Evolutionary conservation across 2,113 vertebrate species (phyloP), one percentile per base, ranked within the genome.

Genomic region (Zonotrichia leucophrys): DNA sequence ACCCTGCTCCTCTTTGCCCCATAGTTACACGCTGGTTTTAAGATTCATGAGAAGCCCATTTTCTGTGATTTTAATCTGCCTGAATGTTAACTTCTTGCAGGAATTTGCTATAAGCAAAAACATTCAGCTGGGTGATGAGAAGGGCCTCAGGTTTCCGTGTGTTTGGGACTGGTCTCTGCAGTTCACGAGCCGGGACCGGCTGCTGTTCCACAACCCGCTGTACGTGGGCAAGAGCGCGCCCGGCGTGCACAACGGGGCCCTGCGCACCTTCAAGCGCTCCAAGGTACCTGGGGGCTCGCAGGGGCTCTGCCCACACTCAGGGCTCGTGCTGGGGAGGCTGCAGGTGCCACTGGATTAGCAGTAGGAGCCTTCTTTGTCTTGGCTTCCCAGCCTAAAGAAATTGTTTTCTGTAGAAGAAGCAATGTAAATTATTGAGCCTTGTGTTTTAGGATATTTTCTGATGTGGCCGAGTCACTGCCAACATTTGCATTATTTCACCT

Each of bases 161-260:
- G 99, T 99, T 41, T 99, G 99, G 99, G 98, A 99, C 95, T 99
- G 99, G 99, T 99, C 99, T 10, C 98, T 99, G 28, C 99, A 99
- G 97, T 99, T 98, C 76, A 97, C 98, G 10, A 93, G 94, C 18
- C 98, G 98, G 97, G 99, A 99, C 82, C 98, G 99, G 79, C 97
- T 99, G 53, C 98, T 99, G 46, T 99, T 99, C 91, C 99, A 99
- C 96, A 99, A 99, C 96, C 99, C 99, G 12, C 96, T 99, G 95
- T 99, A 99, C 22, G 77, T 99, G 2, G 99, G 99, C 8, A 99
- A 99, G 98, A 98, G 98, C 27, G 90, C 97, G 3, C 98, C 98
- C 4, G 97, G 97, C 37, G 90, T 99, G 30, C 98, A 99, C 35
- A 99, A 99, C 0, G 98, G 99, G 63, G 97, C 98, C 10, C 96